Evolutionary conservation across 2,888 invertebrate genomes (phyloP), one percentile per base, ranked within the genome.

Genomic region (Kryphioiulus occultus): DNA sequence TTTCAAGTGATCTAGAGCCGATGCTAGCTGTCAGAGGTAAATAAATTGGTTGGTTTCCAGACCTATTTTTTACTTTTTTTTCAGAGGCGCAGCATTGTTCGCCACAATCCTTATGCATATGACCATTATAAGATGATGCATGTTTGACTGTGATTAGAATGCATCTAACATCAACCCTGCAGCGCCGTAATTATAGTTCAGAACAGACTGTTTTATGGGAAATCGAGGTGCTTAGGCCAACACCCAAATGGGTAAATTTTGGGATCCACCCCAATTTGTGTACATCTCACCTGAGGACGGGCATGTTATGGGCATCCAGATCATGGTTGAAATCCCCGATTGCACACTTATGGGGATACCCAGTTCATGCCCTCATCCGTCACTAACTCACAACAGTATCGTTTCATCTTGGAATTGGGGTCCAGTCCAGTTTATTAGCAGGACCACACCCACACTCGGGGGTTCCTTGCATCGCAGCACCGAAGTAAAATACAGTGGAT

Each of bases 131-230:
- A 59, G 59, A 59, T 59, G 59, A 19, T n/a, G 59, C 59, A 59
- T 59, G 59, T 59, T n/a, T n/a, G n/a, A n/a, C 59, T 59, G 59
- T 59, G 19, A 59, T 59, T 59, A 59, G 59, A 59, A 59, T 17
- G 19, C 59, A 59, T 59, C 47, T n/a, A 15, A 59, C n/a, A 19
- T 59, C 19, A n/a, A 59, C 59, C 59, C 59, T 59, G 59, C 59
- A 59, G 59, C 59, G 59, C 19, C 59, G 59, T 59, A 59, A 59
- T 59, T 59, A 59, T 59, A n/a, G 59, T n/a, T n/a, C 59, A 59
- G 59, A 59, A 59, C 59, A 59, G 59, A n/a, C 59, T 59, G 59
- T 59, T 59, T 59, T 59, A 59, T 59, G 59, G 59, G 59, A 59
- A 59, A 59, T 59, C 59, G n/a, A 59, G 59, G 59, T 59, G 59